These are phyloP conservation scores for Ceyx margarethae DNA, from an alignment of 2,113 vertebrate genomes.

Conservation along the genomic window DNA sequence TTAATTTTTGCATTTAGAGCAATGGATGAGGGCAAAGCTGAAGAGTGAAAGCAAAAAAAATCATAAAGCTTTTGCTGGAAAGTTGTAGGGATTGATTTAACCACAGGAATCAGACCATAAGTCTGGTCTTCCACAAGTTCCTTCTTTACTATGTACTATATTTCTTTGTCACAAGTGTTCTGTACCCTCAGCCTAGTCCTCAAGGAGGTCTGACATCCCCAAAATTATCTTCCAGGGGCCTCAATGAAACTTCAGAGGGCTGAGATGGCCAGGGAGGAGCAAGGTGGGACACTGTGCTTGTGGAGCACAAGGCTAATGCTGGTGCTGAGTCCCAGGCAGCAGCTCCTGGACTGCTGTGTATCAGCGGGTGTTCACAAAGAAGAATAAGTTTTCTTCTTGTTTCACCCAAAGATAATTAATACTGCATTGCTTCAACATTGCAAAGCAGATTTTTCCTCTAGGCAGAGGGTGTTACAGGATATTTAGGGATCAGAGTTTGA, in stretches of 20 bases:
- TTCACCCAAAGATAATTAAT: background rate
- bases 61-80: background rate
- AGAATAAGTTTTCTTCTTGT: background rate
- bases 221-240: background rate
- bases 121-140: background rate
- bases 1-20: background rate
- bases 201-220: background rate
- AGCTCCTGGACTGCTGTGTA: background rate
- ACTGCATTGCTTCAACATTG: background rate
- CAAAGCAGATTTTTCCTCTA: background rate
- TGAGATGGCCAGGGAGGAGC: background rate
- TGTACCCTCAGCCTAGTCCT: background rate
- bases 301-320: rapidly evolving
- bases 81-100: background rate
- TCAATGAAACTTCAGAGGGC: background rate
- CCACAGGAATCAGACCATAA: background rate
- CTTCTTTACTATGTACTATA: background rate
- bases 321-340: background rate
- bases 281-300: rapidly evolving
- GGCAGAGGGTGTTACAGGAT: background rate
- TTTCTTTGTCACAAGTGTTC: background rate
- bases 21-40: background rate
- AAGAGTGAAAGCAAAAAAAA: background rate
- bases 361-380: no score
- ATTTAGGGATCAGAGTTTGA: background rate